These are phyloP conservation scores for Phaethon lepturus DNA, from an alignment of 2,113 vertebrate species.

Conservation along the genomic window DNA sequence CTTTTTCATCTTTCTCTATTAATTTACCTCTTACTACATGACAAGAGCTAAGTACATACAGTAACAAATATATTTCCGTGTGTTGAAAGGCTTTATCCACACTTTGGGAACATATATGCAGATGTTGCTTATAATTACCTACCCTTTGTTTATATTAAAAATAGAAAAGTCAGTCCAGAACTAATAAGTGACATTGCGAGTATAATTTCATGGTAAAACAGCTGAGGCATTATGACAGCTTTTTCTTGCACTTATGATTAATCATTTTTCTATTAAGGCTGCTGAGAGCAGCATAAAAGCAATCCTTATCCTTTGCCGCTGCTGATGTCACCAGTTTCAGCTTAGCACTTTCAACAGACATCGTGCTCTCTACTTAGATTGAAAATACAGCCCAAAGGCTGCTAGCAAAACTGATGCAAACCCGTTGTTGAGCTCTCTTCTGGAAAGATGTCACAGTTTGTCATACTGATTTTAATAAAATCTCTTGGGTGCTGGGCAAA, in stretches of 20 bases:
- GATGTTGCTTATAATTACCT: neutral
- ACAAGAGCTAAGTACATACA: neutral
- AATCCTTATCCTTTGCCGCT: conserved; percentile 13
- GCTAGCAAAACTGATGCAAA: neutral
- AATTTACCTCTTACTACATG: neutral
- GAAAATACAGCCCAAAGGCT: conserved; percentile 13
- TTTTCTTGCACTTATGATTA: conserved; percentile 10
- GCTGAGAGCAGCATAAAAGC: conserved; percentile 16
- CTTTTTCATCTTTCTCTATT: neutral
- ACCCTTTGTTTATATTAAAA: conserved; percentile 36
- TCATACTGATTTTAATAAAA: neutral
- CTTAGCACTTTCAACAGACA: conserved; percentile 5
- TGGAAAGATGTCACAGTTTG: conserved; percentile 14
- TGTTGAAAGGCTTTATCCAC: conserved; percentile 41
- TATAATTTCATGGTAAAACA: neutral
- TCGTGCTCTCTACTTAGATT: neutral
- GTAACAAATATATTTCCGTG: neutral
- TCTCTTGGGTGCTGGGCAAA: neutral
- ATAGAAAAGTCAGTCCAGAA: conserved; percentile 21
- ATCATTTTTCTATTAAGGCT: conserved; percentile 23
- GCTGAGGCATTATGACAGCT: neutral
- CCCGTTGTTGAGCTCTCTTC: neutral
- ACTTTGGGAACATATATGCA: neutral
- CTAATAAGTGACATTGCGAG: neutral
- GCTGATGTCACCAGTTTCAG: conserved; percentile 59